A percentile compares a stretch with the other conserved stretches of the same genome.
Conservation (phyloP, 53 echinoderm and acorn worm genomes). For the Hippasteria phrygiana region DNA sequence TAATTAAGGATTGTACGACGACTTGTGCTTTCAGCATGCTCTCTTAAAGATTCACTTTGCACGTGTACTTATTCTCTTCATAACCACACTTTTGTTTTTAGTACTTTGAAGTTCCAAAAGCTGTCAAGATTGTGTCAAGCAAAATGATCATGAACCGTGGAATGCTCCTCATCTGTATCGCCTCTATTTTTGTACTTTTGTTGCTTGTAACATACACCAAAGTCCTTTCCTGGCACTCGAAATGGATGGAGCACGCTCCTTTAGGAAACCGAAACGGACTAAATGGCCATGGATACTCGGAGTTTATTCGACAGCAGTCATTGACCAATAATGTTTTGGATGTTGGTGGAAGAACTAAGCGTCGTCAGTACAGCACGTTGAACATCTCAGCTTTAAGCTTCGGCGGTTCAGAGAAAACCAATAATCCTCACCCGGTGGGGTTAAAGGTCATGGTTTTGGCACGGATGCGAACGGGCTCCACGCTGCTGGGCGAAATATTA, state of each 20-base stretch:
- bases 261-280: neutral
- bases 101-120: constrained; percentile 13
- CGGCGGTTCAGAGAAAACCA: neutral
- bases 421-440: constrained; percentile 28
- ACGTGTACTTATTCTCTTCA: neutral
- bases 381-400: neutral
- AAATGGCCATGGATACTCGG: neutral
- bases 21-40: neutral
- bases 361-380: neutral
- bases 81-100: neutral
- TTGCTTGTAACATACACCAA: constrained; percentile 42
- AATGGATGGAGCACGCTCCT: neutral
- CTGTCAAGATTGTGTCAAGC: neutral
- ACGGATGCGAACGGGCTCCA: constrained; percentile 92
- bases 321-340: neutral
- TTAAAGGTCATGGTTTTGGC: constrained; percentile 88
- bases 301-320: neutral
- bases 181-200: constrained; percentile 26
- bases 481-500: constrained; percentile 88
- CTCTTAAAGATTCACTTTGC: neutral
- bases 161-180: neutral
- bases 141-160: constrained; percentile 22
- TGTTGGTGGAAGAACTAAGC: neutral
- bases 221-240: constrained; percentile 32
- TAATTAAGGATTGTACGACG: neutral